phyloP scores from a whole-genome alignment of 2,797 vertebrate genomes.

The Rhadinocentrus ornatus region DNA sequence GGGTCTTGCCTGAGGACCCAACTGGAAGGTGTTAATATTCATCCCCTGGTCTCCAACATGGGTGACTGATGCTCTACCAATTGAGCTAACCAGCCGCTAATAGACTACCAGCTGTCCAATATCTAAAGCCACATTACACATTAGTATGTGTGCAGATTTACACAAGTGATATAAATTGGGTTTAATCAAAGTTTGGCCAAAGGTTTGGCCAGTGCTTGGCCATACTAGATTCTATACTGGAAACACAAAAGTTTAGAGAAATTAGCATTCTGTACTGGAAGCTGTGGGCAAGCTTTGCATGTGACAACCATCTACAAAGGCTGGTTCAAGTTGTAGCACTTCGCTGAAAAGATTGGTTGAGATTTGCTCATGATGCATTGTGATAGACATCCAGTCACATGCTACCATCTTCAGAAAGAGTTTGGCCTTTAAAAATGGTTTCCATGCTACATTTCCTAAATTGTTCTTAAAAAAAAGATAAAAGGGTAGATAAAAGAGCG shows the following conservation, averaged over 20 bases:
- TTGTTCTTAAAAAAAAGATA: not conserved
- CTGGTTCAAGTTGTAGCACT: not conserved
- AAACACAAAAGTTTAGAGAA: not conserved
- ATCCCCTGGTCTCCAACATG: no score
- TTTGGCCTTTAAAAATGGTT: not conserved
- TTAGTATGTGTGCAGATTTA: not conserved
- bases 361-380: not conserved
- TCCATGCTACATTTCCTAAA: not conserved
- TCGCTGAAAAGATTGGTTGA: not conserved
- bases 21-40: no score
- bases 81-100: no score
- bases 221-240: not conserved
- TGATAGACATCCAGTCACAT: not conserved
- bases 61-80: no score
- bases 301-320: not conserved
- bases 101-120: not conserved
- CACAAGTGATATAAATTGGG: not conserved
- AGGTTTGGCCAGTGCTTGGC: not conserved
- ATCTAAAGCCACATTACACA: not conserved
- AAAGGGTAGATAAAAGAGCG: not conserved
- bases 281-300: not conserved
- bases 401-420: not conserved
- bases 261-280: not conserved
- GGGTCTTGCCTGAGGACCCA: no score
- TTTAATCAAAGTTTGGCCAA: not conserved